A percentile compares a stretch with the other conserved stretches of the same genome.
These are phyloP conservation scores for Physella acuta DNA, from an alignment of 1,140 invertebrate species.

Conservation along the genomic window DNA sequence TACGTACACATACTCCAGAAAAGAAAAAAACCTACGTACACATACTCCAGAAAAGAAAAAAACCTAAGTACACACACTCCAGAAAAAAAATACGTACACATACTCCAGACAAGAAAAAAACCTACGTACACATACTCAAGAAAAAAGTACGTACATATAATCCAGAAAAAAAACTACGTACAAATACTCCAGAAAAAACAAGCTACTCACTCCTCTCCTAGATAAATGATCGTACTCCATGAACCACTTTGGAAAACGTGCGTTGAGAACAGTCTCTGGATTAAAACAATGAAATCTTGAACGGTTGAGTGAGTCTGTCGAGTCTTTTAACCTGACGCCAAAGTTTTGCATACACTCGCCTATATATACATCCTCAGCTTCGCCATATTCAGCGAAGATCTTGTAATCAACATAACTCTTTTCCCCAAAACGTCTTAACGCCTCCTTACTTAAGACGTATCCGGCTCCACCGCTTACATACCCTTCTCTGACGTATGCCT, in stretches of 20 bases:
- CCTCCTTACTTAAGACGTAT: conserved; percentile 78
- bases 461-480: conserved; percentile 62
- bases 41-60: too few relatives aligned
- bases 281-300: background rate
- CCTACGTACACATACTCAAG: too few relatives aligned
- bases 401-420: conserved; percentile 38
- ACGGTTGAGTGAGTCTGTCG: too few relatives aligned
- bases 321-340: background rate
- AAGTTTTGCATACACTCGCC: background rate
- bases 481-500: background rate
- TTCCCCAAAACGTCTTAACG: conserved; percentile 36
- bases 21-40: too few relatives aligned
- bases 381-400: background rate
- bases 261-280: background rate
- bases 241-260: background rate
- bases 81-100: too few relatives aligned
- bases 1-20: too few relatives aligned
- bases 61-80: too few relatives aligned
- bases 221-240: background rate
- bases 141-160: too few relatives aligned
- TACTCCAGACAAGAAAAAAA: too few relatives aligned
- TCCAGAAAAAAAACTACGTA: too few relatives aligned
- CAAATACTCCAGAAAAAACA: too few relatives aligned
- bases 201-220: background rate
- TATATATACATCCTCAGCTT: background rate